These are phyloP conservation scores for Athene cunicularia DNA, from an alignment of 2,113 vertebrate species.

Conservation along the genomic window DNA sequence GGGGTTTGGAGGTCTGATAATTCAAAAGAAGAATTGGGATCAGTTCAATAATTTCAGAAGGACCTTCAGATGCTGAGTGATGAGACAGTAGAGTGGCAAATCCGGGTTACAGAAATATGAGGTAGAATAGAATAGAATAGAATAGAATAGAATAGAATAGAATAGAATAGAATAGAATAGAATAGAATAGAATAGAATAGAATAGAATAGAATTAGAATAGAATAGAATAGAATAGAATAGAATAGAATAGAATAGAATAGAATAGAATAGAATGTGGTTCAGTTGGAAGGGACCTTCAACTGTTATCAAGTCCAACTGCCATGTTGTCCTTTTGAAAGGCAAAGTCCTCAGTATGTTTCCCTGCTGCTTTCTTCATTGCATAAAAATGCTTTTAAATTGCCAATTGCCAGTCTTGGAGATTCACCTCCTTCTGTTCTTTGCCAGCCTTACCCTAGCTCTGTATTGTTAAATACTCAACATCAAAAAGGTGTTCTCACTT, in stretches of 20 bases:
- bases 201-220: neutral
- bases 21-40: neutral
- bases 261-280: neutral
- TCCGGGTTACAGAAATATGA: neutral
- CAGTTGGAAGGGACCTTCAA: neutral
- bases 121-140: neutral
- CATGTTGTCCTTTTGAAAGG: neutral
- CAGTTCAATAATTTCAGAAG: neutral
- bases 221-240: neutral
- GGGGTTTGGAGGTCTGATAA: neutral
- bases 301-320: accelerated
- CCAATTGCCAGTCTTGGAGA: neutral
- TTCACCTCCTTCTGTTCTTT: neutral
- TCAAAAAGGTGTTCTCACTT: neutral
- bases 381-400: neutral
- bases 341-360: neutral
- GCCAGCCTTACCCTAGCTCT: neutral
- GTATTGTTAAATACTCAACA: neutral
- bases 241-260: neutral
- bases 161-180: neutral
- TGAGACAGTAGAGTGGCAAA: neutral
- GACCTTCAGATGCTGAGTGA: neutral
- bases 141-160: neutral
- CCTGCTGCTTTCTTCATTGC: neutral
- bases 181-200: neutral